phyloP scores from a whole-genome alignment of 2,113 vertebrate genomes.

The Cyprinodon brontotheroides region DNA sequence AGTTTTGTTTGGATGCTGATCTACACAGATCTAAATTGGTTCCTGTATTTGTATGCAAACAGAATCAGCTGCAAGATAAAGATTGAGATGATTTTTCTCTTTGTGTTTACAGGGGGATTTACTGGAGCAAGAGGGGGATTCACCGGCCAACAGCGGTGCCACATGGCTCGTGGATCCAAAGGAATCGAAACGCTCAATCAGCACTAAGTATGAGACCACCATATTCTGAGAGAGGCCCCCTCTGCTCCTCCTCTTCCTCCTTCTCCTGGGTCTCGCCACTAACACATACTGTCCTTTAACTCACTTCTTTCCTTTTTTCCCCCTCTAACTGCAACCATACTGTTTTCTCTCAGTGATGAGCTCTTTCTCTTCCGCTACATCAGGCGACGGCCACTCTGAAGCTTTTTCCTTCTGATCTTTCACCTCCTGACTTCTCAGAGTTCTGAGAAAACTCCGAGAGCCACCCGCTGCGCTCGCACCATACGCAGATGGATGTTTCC shows the following conservation, averaged over 20 bases:
- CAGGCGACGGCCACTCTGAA: conserved; percentile 74
- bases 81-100: neutral
- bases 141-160: conserved; percentile 87
- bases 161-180: conserved; percentile 95
- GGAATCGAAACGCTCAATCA: conserved; percentile 93
- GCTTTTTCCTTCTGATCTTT: conserved; percentile 59
- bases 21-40: too few relatives aligned
- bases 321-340: neutral
- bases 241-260: conserved; percentile 41
- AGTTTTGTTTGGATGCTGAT: neutral
- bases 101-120: conserved; percentile 81
- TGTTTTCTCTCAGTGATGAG: conserved; percentile 34
- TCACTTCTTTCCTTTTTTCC: conserved; percentile 8
- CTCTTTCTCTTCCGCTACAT: conserved; percentile 54
- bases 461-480: conserved; percentile 37
- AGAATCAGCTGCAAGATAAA: neutral
- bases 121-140: conserved; percentile 84
- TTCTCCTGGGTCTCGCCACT: conserved; percentile 41
- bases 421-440: conserved; percentile 36
- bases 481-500: conserved; percentile 58
- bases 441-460: conserved; percentile 36
- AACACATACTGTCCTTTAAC: conserved; percentile 36
- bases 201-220: conserved; percentile 99
- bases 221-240: conserved; percentile 89
- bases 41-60: too few relatives aligned